Base-by-base conservation (phyloP, 2,888 invertebrate genomes). In the Cantharis lateralis region DNA sequence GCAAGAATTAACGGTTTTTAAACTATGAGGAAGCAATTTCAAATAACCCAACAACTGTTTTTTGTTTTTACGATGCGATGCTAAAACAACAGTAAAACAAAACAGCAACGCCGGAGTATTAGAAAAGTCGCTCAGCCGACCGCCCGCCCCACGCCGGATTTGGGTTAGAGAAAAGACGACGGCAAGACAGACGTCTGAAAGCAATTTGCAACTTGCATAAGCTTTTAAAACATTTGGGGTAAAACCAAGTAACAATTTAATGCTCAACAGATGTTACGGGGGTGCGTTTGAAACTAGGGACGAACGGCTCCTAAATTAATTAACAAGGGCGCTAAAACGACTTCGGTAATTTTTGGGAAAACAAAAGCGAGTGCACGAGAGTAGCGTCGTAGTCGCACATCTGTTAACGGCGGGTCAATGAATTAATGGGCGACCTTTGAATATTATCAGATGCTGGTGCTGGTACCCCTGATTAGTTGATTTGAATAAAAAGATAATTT, bases 211-310 rank as follows among this genome's bases (percentile, higher is more conserved):
- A 66, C 64, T 24, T n/a, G 18, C 18, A 61, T 24, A 48, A 24
- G 72, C 68, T 72, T 72, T 72, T 72, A 72, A 72, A 68, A 24
- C 72, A 10, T 68, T 72, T 32, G 68, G 72, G 72, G 64, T 66
- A 72, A 66, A 68, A 66, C 68, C 11, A 48, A 72, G 68, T 32
- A 20, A 18, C 26, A 72, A 16, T 68, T 68, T 72, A 72, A 72
- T 48, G 72, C 48, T 32, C 24, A 68, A 68, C 72, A 72, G 68
- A 72, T 72, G 72, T 24, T 66, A 66, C 64, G 24, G n/a, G 64
- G 64, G 64, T 62, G 24, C 66, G 66, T 48, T 64, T 61, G 66
- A 66, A 66, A 32, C 48, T 63, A 18, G 62, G 71, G 64, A 66
- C 15, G 71, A 66, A 26, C 18, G 20, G 66, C 20, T 66, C 9